phyloP scores from a whole-genome alignment of 2,113 vertebrate genomes.

The Murina feae region DNA sequence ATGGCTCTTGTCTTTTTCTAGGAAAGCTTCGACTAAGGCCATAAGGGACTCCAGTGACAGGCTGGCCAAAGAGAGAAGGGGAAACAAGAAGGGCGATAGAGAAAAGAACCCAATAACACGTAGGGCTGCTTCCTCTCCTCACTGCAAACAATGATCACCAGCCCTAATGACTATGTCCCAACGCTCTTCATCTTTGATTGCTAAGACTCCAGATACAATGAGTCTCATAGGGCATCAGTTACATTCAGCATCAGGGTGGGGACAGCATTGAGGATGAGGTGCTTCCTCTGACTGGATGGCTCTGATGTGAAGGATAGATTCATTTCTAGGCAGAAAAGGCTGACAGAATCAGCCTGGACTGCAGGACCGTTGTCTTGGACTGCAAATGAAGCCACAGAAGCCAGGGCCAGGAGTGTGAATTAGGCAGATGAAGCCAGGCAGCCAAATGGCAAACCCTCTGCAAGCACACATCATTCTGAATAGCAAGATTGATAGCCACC shows the following conservation, averaged over 20 bases:
- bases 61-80: neutral
- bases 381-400: neutral
- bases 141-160: neutral
- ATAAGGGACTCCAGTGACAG: neutral
- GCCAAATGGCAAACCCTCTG: neutral
- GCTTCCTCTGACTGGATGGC: neutral
- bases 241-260: neutral
- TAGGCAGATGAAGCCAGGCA: conserved; percentile 31
- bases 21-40: neutral
- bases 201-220: neutral
- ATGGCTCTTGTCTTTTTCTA: neutral
- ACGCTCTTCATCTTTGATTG: neutral
- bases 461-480: neutral
- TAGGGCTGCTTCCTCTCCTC: accelerated
- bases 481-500: conserved; percentile 34
- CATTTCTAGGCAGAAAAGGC: neutral
- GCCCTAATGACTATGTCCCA: neutral
- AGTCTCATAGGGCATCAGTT: too few species aligned
- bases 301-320: neutral
- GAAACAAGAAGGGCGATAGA: neutral
- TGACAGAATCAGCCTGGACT: neutral
- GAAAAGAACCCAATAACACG: neutral
- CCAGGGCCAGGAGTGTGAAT: neutral
- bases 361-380: neutral
- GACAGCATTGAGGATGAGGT: accelerated